Percentiles rank a stretch among this genome's conserved stretches.
These are phyloP conservation scores for Ophiothrix spiculata DNA, from an alignment of 35 echinoderm and acorn worm genomes.

Conservation along the genomic window DNA sequence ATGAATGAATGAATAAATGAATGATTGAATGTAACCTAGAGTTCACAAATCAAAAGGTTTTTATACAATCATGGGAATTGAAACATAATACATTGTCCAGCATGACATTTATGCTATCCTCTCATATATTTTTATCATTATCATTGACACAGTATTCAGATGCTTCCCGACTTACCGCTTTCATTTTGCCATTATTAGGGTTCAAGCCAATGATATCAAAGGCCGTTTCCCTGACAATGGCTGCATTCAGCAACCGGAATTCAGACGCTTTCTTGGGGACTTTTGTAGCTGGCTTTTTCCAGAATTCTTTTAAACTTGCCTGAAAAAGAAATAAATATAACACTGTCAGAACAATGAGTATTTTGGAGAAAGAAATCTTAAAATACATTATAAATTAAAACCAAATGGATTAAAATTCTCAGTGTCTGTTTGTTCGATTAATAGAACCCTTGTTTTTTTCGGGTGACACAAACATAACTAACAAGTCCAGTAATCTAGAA, in stretches of 20 bases:
- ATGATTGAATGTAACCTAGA: background rate
- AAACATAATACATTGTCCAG: background rate
- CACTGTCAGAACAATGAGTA: no score
- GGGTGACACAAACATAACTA: no score
- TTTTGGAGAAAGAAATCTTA: no score
- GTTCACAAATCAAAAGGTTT: background rate
- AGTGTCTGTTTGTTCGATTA: no score
- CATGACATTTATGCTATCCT: background rate
- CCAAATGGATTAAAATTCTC: no score
- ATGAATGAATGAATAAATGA: no score
- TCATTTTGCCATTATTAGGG: slow-evolving; percentile 48
- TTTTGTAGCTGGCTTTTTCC: slow-evolving; percentile 50
- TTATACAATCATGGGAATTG: background rate
- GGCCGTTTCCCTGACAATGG: slow-evolving; percentile 52
- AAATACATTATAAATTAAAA: no score
- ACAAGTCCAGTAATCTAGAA: no score
- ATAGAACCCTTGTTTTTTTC: no score
- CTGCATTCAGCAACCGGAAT: slow-evolving; percentile 65
- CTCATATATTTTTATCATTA: slow-evolving; percentile 1
- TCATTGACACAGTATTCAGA: background rate
- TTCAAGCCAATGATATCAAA: slow-evolving; percentile 66
- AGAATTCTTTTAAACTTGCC: slow-evolving; percentile 73
- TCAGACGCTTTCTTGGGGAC: slow-evolving; percentile 57
- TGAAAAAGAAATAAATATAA: no score
- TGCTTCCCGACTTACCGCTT: slow-evolving; percentile 44